Evolutionary conservation across 2,113 vertebrate genomes (phyloP).

Genomic region (Probosciger aterrimus): DNA sequence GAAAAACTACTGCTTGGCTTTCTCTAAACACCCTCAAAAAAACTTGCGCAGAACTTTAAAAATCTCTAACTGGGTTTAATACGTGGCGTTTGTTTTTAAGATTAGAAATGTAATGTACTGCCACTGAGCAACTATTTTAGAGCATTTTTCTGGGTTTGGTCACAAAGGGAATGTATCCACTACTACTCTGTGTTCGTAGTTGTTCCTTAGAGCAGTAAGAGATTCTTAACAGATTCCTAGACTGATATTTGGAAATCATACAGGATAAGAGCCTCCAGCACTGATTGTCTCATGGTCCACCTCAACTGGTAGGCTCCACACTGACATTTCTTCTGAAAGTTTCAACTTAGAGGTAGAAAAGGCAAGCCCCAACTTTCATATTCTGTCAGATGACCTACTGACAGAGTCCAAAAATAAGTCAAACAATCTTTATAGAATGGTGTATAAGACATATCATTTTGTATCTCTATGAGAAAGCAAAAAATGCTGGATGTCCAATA

Average conservation of each 20-base stretch:
- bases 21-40: background rate
- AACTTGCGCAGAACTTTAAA: background rate
- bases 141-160: background rate
- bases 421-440: background rate
- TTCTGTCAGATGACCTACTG: background rate
- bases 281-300: background rate
- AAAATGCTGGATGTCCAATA: background rate
- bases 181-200: background rate
- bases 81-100: background rate
- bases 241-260: background rate
- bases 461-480: background rate
- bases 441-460: background rate
- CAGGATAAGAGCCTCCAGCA: fast-evolving
- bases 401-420: background rate
- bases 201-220: background rate
- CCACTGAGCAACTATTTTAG: background rate
- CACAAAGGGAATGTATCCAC: background rate
- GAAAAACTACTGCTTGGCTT: background rate
- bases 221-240: background rate
- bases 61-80: background rate
- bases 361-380: background rate
- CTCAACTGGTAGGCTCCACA: background rate
- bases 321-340: background rate
- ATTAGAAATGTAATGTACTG: background rate
- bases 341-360: background rate